phyloP scores from a whole-genome alignment of 2,797 vertebrate species.

The Squalus acanthias region DNA sequence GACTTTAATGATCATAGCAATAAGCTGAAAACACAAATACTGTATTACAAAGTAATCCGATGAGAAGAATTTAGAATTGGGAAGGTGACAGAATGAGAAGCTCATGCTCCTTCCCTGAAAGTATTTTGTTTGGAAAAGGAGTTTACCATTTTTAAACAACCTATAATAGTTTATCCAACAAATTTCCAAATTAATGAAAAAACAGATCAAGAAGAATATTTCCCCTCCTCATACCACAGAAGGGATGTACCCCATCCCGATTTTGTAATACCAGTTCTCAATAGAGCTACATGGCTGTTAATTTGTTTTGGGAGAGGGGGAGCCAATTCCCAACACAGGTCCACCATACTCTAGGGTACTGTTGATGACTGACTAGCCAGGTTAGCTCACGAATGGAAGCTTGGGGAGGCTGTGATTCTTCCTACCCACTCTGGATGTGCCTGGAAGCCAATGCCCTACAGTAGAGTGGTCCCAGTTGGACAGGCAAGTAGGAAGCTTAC shows the following conservation, averaged over 20 bases:
- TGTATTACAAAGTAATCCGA: background rate
- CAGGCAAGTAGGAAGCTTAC: background rate
- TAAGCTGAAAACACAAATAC: background rate
- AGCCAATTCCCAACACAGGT: background rate
- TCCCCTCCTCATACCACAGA: background rate
- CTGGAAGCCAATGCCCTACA: background rate
- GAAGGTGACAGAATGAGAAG: background rate
- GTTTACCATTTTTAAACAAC: background rate
- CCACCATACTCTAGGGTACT: background rate
- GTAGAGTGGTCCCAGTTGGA: background rate
- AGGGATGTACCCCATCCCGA: background rate
- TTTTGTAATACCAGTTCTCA: background rate
- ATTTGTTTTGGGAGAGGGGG: background rate
- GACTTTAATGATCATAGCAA: background rate
- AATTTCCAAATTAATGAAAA: background rate
- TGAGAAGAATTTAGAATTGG: background rate
- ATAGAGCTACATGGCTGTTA: background rate
- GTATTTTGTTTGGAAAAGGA: background rate
- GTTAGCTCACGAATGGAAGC: background rate
- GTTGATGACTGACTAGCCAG: background rate
- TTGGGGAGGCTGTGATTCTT: background rate
- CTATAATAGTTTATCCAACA: background rate
- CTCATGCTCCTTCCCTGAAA: too few species aligned
- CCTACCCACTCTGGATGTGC: background rate
- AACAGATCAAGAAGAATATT: background rate